These are phyloP conservation scores for Phataginus tricuspis DNA, from an alignment of 2,797 vertebrate genomes.

Conservation along the genomic window DNA sequence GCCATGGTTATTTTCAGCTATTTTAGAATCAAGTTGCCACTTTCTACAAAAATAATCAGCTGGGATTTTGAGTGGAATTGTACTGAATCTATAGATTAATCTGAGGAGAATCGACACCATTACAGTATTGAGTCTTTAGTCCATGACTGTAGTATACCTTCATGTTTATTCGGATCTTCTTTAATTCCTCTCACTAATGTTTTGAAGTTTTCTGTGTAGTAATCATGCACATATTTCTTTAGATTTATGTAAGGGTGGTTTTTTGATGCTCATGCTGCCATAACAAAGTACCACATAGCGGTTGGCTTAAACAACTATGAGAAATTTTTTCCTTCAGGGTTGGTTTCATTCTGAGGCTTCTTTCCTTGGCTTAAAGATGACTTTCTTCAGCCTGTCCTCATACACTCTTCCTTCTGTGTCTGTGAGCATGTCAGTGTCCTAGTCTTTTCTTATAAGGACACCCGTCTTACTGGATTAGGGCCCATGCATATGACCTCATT, in stretches of 20 bases:
- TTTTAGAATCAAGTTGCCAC: background rate
- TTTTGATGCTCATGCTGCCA: background rate
- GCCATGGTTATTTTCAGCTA: background rate
- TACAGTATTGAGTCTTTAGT: background rate
- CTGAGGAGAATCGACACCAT: background rate
- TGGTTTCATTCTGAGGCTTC: constrained; percentile 1
- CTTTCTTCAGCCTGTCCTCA: background rate
- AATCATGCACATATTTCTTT: background rate
- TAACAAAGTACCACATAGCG: background rate
- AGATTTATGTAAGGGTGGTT: background rate
- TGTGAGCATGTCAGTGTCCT: background rate
- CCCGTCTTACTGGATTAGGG: background rate
- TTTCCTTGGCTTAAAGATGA: background rate
- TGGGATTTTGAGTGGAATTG: background rate
- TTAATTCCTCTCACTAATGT: background rate
- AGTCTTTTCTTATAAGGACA: background rate
- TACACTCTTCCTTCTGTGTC: background rate
- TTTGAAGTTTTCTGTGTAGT: constrained; percentile 1
- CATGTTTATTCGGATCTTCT: background rate
- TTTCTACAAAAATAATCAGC: constrained; percentile 34
- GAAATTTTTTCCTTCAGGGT: background rate
- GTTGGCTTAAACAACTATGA: background rate
- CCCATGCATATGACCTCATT: background rate
- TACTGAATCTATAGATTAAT: background rate
- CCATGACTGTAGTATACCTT: background rate